phyloP scores from a whole-genome alignment of 1,140 invertebrate species.

The Drosophila grimshawi region DNA sequence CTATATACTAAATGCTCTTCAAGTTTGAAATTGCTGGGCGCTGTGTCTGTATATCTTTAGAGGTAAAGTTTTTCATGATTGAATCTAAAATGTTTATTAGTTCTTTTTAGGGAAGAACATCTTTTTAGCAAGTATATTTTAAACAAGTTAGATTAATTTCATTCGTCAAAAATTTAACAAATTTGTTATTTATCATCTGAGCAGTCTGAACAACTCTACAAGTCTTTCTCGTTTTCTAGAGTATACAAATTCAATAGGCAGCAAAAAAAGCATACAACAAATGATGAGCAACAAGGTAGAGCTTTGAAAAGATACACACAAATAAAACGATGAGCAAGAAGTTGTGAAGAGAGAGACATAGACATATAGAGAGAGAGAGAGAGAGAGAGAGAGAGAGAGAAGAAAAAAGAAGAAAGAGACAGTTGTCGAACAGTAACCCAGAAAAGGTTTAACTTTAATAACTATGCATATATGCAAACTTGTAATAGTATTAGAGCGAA shows the following conservation, averaged over 20 bases:
- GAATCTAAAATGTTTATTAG: no score
- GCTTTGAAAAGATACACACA: constrained; percentile 8
- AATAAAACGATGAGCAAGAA: constrained; percentile 14
- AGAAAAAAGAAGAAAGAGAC: neutral
- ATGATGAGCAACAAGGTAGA: constrained; percentile 11
- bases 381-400: neutral
- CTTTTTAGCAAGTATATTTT: no score
- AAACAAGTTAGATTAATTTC: no score
- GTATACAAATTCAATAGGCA: constrained; percentile 4
- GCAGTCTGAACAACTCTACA: neutral
- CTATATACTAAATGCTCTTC: neutral
- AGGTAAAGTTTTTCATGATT: no score
- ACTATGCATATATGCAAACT: neutral
- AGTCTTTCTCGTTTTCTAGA: neutral
- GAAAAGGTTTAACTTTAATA: neutral
- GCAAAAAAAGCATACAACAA: constrained; percentile 16
- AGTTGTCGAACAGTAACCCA: neutral
- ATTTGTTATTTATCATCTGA: no score
- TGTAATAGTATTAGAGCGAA: neutral
- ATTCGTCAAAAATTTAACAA: neutral
- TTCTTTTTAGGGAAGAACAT: no score
- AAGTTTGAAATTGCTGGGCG: neutral
- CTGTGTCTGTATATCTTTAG: no score
- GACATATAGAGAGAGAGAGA: neutral
- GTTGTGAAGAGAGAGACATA: neutral